phyloP scores from a whole-genome alignment of 2,888 invertebrate genomes.

The Chymomyza caudatula region DNA sequence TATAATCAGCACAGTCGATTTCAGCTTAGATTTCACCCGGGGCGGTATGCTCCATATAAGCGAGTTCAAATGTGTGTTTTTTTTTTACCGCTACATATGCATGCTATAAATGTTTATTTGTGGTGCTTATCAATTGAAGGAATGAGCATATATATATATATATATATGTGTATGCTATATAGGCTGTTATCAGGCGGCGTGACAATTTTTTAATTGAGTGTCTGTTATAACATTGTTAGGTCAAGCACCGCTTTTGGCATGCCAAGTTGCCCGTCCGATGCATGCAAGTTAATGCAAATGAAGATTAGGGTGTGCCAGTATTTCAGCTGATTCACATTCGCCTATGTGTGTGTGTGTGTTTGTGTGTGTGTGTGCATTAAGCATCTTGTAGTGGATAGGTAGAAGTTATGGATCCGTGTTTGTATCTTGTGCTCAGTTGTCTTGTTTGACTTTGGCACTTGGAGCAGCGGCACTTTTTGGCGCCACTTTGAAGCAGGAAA shows the following conservation, averaged over 20 bases:
- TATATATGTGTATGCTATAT: neutral
- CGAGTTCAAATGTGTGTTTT: neutral
- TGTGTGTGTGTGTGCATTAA: neutral
- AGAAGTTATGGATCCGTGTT: conserved; percentile 5
- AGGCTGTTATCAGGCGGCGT: conserved; percentile 41
- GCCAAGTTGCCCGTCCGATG: conserved; percentile 34
- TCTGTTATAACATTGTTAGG: conserved; percentile 56
- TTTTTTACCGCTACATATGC: neutral
- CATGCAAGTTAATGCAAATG: conserved; percentile 45
- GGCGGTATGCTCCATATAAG: neutral
- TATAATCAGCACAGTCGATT: conserved; percentile 50
- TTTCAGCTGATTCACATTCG: conserved; percentile 13
- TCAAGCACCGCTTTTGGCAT: conserved; percentile 64
- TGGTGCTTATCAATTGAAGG: conserved; percentile 56
- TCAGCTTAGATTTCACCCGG: conserved; percentile 5
- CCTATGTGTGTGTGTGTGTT: neutral
- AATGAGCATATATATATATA: conserved; percentile 43
- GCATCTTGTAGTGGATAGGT: conserved; percentile 36
- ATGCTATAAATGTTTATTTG: neutral
- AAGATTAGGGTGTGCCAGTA: conserved; percentile 39
- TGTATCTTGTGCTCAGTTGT: neutral
- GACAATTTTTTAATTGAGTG: conserved; percentile 49
- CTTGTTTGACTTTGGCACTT: neutral
- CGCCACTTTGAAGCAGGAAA: conserved; percentile 66
- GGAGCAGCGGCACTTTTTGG: conserved; percentile 51